Evolutionary conservation across 2,113 vertebrate genomes (phyloP), one percentile per base, ranked within the genome.

Genomic region (Tragelaphus strepsiceros): DNA sequence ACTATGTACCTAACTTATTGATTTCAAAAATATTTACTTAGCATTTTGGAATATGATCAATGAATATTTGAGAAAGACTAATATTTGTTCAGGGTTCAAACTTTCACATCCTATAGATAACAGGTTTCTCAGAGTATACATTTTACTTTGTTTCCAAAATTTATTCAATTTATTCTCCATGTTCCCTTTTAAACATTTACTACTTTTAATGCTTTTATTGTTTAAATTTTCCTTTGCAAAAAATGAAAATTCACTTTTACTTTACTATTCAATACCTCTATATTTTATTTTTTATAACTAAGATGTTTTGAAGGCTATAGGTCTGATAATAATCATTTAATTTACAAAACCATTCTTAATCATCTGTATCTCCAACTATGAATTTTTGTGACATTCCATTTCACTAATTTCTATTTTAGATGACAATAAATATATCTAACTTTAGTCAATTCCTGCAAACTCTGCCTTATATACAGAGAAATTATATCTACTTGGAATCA

Each of bases 251-350:
- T 81, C 3, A 59, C 17, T 90, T 74, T 32, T 49, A 56, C 8
- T 80, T 86, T 83, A 78, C 35, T 84, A 88, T 71, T 90, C 19
- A 77, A 58, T 59, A 43, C 13, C 5, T 88, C 16, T 53, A 3
- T 56, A 88, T 88, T 90, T 62, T 96, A 89, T 97, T 93, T 93
- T 93, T 93, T 24, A 61, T 74, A 64, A 14, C 28, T 24, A 74
- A 51, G 24, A 64, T 39, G 1, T 35, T 77, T 67, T 91, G 85
- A 78, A 67, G 54, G 2, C 39, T 82, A 87, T 3, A 88, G 28
- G 9, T 1, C 61, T 82, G 12, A 88, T 91, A 16, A 35, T 78
- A 85, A 54, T n/a, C 3, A 74, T 14, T 88, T 71, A 19, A 81
- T 87, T 81, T 94, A 46, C 21, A 91, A 59, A 90, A 71, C 28